Conservation (phyloP, 2,888 invertebrate genomes). For the Chymomyza caudatula region DNA sequence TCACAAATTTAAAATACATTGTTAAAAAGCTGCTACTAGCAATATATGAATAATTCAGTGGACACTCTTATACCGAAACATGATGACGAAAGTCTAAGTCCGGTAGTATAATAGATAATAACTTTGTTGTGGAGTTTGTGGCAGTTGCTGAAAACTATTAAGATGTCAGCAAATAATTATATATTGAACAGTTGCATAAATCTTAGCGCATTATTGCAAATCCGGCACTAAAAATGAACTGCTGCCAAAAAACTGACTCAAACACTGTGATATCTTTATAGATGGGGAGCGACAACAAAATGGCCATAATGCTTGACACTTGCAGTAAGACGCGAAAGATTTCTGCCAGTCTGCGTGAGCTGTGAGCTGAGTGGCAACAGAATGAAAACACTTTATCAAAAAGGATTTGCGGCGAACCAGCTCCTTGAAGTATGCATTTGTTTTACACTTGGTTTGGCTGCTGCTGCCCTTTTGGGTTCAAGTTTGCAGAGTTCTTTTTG, state of each 20-base stretch:
- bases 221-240: slow-evolving; percentile 58
- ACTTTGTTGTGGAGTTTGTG: background rate
- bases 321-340: slow-evolving; percentile 11
- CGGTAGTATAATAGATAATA: background rate
- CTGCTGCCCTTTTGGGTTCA: background rate
- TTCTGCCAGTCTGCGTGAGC: background rate
- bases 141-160: slow-evolving; percentile 53
- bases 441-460: slow-evolving; percentile 21
- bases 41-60: slow-evolving; percentile 2
- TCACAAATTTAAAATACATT: slow-evolving; percentile 2
- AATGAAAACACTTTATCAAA: slow-evolving; percentile 68
- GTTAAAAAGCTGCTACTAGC: background rate
- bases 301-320: slow-evolving; percentile 19
- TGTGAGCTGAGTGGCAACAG: slow-evolving; percentile 18
- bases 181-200: slow-evolving; percentile 54
- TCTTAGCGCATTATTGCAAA: slow-evolving; percentile 57
- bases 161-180: slow-evolving; percentile 69
- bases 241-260: slow-evolving; percentile 35
- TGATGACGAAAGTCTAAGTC: background rate
- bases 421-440: slow-evolving; percentile 35
- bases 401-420: slow-evolving; percentile 54
- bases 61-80: background rate
- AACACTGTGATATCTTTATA: slow-evolving; percentile 41
- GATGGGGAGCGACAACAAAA: slow-evolving; percentile 22
- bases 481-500: background rate